Evolutionary conservation across 2,797 vertebrate genomes (phyloP), one percentile per base, ranked within the genome.

Genomic region (Gambelia wislizenii): DNA sequence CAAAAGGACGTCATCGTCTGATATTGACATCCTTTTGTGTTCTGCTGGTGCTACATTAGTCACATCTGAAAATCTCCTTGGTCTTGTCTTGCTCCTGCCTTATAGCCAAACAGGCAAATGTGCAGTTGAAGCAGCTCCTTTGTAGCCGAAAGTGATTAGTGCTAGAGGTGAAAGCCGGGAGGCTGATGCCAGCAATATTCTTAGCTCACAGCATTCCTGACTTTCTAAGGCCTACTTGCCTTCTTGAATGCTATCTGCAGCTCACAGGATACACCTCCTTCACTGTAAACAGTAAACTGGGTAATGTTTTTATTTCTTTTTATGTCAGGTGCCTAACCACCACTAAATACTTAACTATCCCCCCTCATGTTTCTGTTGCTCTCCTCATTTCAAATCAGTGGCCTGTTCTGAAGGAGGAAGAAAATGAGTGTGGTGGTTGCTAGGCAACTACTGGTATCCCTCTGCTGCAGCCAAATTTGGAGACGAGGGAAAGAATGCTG

Each of bases 391-490:
- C 42, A 85, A 61, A 61, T 39, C 49, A 33, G n/a, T 61, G 64
- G 64, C 76, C 67, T 80, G 33, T 64, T 81, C 33, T 47, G 72
- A 61, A 33, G 44, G 52, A 59, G 64, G 83, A 39, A 87, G 67
- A n/a, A 78, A 75, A 67, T 44, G 70, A 81, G 84, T 54, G 14
- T 82, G 47, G 69, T 33, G 12, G 83, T 86, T 89, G 77, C 77
- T 86, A 89, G n/a, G 88, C 78, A 82, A 89, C 88, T 8, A 54
- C 27, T 70, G 61, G 33, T 36, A 78, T 84, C 79, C 61, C 47
- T 79, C 49, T 76, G 54, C 16, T 42, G 36, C 56, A 64, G 44
- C 69, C 67, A 82, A 76, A 70, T 64, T 81, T 52, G 70, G 44
- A 86, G 54, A 27, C 9, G 54, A 56, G 69, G 22, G 2, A n/a